Evolutionary conservation across 2,888 invertebrate species (phyloP).

Genomic region (Xestia rhomboidea): DNA sequence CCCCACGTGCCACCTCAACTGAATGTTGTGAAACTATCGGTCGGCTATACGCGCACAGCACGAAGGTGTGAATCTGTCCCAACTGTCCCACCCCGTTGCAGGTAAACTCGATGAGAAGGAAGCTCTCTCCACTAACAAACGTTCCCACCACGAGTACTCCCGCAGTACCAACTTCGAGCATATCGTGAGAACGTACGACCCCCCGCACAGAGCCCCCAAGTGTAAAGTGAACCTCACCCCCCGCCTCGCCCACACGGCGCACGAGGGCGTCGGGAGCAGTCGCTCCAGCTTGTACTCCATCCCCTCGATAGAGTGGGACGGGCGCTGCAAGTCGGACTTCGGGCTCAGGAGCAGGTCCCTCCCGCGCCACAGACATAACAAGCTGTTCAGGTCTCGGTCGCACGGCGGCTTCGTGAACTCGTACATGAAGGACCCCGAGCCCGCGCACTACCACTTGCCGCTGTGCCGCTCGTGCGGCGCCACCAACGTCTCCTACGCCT

Average conservation of each 20-base stretch:
- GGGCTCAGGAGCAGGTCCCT: slow-evolving; percentile 78
- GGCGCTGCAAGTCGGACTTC: slow-evolving; percentile 76
- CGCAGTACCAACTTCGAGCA: slow-evolving; percentile 80
- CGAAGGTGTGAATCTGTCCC: slow-evolving; percentile 6
- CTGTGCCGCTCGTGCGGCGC: slow-evolving; percentile 80
- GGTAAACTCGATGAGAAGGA: slow-evolving; percentile 75
- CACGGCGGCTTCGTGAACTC: slow-evolving; percentile 86
- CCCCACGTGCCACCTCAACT: not conserved
- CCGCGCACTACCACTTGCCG: slow-evolving; percentile 86
- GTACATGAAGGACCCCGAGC: slow-evolving; percentile 82
- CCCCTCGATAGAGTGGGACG: slow-evolving; percentile 85
- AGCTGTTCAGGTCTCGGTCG: slow-evolving; percentile 83
- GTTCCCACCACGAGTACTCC: slow-evolving; percentile 79
- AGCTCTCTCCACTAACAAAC: slow-evolving; percentile 74
- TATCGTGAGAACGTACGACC: slow-evolving; percentile 77
- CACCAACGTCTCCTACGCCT: slow-evolving; percentile 74
- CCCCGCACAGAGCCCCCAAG: slow-evolving; percentile 75
- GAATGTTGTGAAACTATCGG: not conserved
- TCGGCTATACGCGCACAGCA: slow-evolving; percentile 8
- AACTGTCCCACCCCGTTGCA: slow-evolving; percentile 69
- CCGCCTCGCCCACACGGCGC: slow-evolving; percentile 66
- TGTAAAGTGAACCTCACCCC: slow-evolving; percentile 81
- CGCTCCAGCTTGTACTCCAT: slow-evolving; percentile 83
- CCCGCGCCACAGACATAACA: slow-evolving; percentile 71
- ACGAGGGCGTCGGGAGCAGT: slow-evolving; percentile 75